phyloP scores from a whole-genome alignment of 2,113 vertebrate genomes.

The Redunca redunca region DNA sequence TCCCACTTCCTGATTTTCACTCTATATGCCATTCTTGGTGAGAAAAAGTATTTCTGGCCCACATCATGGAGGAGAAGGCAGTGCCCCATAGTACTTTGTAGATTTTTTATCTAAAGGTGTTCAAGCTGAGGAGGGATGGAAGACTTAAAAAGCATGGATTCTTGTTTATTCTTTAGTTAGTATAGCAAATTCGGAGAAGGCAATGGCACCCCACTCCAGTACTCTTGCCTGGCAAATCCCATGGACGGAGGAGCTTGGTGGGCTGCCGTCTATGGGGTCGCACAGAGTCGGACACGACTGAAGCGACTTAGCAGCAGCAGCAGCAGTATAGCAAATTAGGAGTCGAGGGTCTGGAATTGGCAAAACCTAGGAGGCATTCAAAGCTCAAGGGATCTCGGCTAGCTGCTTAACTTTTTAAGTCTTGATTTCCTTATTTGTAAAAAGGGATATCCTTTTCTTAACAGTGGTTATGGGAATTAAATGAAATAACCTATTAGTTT shows the following conservation, averaged over 20 bases:
- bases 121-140: not conserved
- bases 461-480: not conserved
- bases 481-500: not conserved
- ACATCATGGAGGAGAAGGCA: not conserved
- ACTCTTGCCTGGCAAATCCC: too few relatives aligned
- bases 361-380: not conserved
- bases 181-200: not conserved
- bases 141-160: not conserved
- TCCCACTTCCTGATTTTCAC: not conserved
- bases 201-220: too few relatives aligned
- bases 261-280: too few relatives aligned
- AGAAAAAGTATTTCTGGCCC: not conserved
- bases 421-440: not conserved
- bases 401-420: not conserved
- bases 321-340: not conserved
- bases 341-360: not conserved
- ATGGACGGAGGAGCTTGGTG: too few relatives aligned
- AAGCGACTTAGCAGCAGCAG: too few relatives aligned
- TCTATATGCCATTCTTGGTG: not conserved
- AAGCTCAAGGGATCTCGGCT: not conserved
- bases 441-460: not conserved
- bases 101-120: not conserved
- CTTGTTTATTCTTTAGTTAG: not conserved
- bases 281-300: too few relatives aligned
- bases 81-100: not conserved